Percentiles rank a stretch among this genome's conserved stretches.
These are phyloP conservation scores for Acropora tenuis DNA, from an alignment of 64 coral and sea anemone species.

Conservation along the genomic window DNA sequence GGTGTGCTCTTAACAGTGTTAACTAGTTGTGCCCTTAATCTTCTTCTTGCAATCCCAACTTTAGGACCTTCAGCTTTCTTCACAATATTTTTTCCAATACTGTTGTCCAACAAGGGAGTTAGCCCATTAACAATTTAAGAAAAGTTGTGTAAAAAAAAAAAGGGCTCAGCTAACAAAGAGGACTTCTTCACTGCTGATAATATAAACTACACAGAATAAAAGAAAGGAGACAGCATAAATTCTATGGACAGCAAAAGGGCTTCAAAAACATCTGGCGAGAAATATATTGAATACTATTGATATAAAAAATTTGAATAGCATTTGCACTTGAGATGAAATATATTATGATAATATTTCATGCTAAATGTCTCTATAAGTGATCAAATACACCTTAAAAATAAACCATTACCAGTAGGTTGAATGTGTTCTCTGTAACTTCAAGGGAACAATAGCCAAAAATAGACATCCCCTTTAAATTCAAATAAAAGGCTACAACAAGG, in stretches of 20 bases:
- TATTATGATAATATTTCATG: constrained; percentile 16
- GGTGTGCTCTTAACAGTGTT: too few relatives aligned
- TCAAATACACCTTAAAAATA: neutral
- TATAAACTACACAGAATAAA: too few relatives aligned
- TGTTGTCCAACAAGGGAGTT: too few relatives aligned
- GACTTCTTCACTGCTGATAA: too few relatives aligned
- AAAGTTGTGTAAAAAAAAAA: too few relatives aligned
- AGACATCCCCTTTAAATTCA: neutral
- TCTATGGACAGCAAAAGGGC: neutral
- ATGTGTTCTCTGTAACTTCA: neutral
- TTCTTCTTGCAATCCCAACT: too few relatives aligned
- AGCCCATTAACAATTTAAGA: too few relatives aligned
- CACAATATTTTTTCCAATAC: neutral
- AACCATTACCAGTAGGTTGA: neutral
- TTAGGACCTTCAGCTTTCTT: too few relatives aligned
- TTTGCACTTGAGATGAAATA: neutral
- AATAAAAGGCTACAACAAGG: neutral
- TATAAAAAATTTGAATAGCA: neutral
- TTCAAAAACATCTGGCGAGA: neutral
- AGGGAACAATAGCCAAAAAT: neutral
- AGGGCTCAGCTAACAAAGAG: too few relatives aligned
- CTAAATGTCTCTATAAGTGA: neutral
- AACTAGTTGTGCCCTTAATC: too few relatives aligned
- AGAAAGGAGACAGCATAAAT: too few relatives aligned
- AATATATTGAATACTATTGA: neutral